Evolutionary conservation across 2,888 invertebrate species (phyloP), one percentile per base, ranked within the genome.

Genomic region (Caenorhabditis sp.): DNA sequence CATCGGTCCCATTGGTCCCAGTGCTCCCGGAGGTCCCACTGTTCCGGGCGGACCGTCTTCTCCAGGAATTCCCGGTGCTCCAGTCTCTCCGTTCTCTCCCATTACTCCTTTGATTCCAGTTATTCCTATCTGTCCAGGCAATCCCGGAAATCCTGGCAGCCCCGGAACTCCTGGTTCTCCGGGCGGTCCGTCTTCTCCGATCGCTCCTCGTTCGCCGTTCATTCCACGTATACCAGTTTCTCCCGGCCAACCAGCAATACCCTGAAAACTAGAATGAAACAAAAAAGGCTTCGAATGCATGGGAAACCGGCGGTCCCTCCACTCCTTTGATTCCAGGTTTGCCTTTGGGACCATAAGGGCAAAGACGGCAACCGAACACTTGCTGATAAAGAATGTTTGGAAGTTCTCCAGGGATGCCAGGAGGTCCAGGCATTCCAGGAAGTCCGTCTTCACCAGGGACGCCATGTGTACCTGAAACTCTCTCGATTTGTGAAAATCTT

Each of bases 281-380:
- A n/a, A n/a, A n/a, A n/a, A n/a, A n/a, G n/a, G n/a, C n/a, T n/a
- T n/a, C n/a, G n/a, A n/a, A n/a, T n/a, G n/a, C n/a, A n/a, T n/a
- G n/a, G n/a, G n/a, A n/a, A n/a, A 72, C 72, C 56, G 45, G 56
- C 2, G 48, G 65, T 15, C 76, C 76, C n/a, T 59, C 61, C 11
- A 41, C 30, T 17, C 81, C 81, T 8, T 37, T 26, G 2, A 52
- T 4, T 48, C 81, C 81, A 11, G 77, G 24, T 50, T 68, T 56
- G 15, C 81, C 81, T 55, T 81, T 81, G n/a, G 73, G 77, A n/a
- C 81, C 81, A 41, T 79, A 81, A 8, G 81, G 81, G 52, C 81
- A 81, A 5, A 81, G 53, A 17, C 79, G 65, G 30, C 81, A 81
- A 2, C 81, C 81, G 26, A 63, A 72, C 1, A 81, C 68, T 63